Conservation (phyloP, 2,888 invertebrate species). For the Tetragonula carbonaria region DNA sequence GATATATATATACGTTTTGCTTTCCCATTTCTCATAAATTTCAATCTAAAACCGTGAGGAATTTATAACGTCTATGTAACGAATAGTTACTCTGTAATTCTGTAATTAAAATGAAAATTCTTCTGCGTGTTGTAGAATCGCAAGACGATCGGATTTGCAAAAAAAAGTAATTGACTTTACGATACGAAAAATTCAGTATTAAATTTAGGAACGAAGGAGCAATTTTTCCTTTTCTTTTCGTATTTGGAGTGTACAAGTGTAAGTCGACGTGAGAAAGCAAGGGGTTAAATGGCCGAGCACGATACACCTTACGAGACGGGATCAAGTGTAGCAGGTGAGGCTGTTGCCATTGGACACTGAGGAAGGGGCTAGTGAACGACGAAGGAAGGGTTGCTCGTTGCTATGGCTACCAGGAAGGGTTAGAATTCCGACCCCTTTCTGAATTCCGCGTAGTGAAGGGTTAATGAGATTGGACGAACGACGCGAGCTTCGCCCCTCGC, state of each 20-base stretch:
- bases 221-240: too few relatives aligned
- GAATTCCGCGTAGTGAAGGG: constrained; percentile 75
- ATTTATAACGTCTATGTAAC: neutral
- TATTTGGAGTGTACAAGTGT: neutral
- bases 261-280: neutral
- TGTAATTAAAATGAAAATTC: too few relatives aligned
- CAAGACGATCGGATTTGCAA: too few relatives aligned
- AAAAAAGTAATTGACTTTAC: too few relatives aligned
- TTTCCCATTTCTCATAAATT: neutral
- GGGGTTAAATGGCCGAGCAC: constrained; percentile 34
- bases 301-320: constrained; percentile 53
- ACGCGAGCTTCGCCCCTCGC: constrained; percentile 50
- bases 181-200: neutral
- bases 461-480: constrained; percentile 78
- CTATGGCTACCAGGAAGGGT: constrained; percentile 76
- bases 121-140: too few relatives aligned
- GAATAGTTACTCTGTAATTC: neutral
- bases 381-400: constrained; percentile 72
- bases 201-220: neutral
- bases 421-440: constrained; percentile 73
- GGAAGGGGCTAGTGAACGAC: constrained; percentile 51
- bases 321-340: constrained; percentile 67
- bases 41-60: too few relatives aligned
- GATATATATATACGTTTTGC: neutral
- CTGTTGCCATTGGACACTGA: constrained; percentile 68